Evolutionary conservation across 1,140 invertebrate species (phyloP), one percentile per base, ranked within the genome.

Genomic region (Cyclargus thomasi): DNA sequence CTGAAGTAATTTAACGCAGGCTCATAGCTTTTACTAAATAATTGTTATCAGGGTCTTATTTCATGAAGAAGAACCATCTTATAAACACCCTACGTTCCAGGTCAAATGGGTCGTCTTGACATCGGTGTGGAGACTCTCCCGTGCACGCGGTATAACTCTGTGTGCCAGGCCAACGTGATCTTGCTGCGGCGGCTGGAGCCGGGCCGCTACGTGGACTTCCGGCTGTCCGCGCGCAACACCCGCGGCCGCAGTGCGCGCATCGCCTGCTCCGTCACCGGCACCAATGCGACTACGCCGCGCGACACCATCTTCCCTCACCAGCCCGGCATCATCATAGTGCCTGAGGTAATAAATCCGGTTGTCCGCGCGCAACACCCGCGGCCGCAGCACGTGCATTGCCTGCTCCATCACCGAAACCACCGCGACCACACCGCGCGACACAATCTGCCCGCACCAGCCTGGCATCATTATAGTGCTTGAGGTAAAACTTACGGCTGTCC

Each of bases 271-370:
- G 95, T 97, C 86, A 94, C 94, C 36, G 95, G 95, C 62, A 97
- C 96, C 23, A 95, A 96, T 85, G 94, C 94, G 22, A 95, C 95
- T 14, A 95, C 95, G 64, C 94, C 94, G 21, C 92, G 94, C 74
- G 94, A 95, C 79, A 93, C 93, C 74, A 95, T 96, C 85, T 97
- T 97, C 82, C 95, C 96, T n/a, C 95, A 96, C 72, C 94, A 95
- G 75, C 95, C 95, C 8, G 93, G 93, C 23, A 93, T 97, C 67
- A 93, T 97, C 72, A 93, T 95, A 90, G 93, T 96, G 62, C 94
- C 95, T 5, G 96, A 97, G 93, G 95, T 95, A 90, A 67, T 21
- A 39, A 3, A 7, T 11, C 36, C 36, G 11, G 23, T 6, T 29
- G 23, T 29, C 23, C 23, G 95, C 96, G 29, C 91, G 92, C 70